Evolutionary conservation across 2,888 invertebrate genomes (phyloP), one percentile per base, ranked within the genome.

Genomic region (Uropetala carovei): DNA sequence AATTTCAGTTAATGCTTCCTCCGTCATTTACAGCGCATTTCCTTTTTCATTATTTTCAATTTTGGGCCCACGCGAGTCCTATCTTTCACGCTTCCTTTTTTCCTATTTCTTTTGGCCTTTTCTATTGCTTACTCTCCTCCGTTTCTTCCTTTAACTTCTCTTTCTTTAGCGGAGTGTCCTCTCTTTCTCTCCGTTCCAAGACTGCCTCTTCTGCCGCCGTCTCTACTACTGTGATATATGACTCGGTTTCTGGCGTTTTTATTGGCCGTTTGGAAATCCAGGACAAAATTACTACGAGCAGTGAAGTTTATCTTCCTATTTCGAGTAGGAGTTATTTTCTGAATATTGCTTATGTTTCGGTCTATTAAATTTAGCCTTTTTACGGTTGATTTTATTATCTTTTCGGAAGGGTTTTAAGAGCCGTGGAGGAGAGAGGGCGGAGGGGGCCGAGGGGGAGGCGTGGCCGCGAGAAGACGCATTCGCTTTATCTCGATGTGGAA

Each of bases 251-350:
- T 14, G 75, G 27, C 75, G 75, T 75, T 75, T 75, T 75, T 75
- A 75, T 75, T 13, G 75, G 75, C 75, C 75, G 75, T 75, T 75
- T 75, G 11, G 75, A 75, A 75, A 75, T 75, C 75, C 27, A 27
- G 75, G 75, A 75, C 27, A 27, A 75, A 75, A 75, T 75, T 75
- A 75, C 75, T 75, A 22, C 75, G 75, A 27, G 27, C 75, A 75
- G 75, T 13, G 75, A 75, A 75, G 75, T 75, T 75, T 75, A 75
- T 75, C 75, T 75, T 22, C 22, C 75, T 75, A 75, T 75, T 75
- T 75, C 75, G 27, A 75, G 75, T 75, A 27, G 75, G 22, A 75
- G 75, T 75, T 75, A 75, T 27, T 75, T 27, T 75, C 22, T 10
- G 75, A 75, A 75, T 75, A 75, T 75, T 75, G 75, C 75, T 75